Base-by-base conservation (phyloP, 2,113 vertebrate species). In the Bubo scandiacus region DNA sequence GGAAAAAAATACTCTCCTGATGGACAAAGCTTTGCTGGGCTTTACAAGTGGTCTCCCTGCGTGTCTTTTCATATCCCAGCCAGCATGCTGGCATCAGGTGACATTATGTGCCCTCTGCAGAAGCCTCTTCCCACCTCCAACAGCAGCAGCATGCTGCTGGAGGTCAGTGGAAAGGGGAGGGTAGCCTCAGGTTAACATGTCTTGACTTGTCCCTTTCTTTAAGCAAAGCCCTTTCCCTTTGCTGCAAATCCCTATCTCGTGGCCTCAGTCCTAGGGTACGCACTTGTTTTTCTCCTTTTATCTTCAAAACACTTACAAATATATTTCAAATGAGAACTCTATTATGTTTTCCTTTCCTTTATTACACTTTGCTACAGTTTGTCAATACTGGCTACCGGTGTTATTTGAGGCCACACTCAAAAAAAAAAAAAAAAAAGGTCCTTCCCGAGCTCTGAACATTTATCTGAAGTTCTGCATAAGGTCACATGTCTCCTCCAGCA, bases 401-500 rank as follows among this genome's bases (percentile, higher is more conserved):
- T 95, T 92, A 96, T 91, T 95, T 96, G 95, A 97, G 96, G 97
- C 95, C 97, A 96, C 91, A 40, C 67, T 51, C 71, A 19, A 51
- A 78, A 91, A 94, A 90, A 40, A 91, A 94, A 90, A 40, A 92
- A 92, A 55, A 81, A 90, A 75, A 79, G 81, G 82, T 81, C 78
- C 88, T 94, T 96, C 62, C 88, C 58, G 14, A 96, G 93, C 81
- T 86, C 89, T 88, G 91, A 94, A 91, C 70, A 83, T 95, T 97
- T 97, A 96, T 96, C 96, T 97, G 90, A 92, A 96, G 94, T 95
- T 92, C 95, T 92, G 92, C 94, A 81, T 94, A 97, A 97, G 91
- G 97, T 96, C 96, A 97, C 97, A 96, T 94, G 87, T 97, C 96
- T 97, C 90, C 89, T 96, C 91, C 92, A 96, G 94, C 95, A 97